Conservation (phyloP, 2,888 invertebrate species). For the Hermodice carunculata region DNA sequence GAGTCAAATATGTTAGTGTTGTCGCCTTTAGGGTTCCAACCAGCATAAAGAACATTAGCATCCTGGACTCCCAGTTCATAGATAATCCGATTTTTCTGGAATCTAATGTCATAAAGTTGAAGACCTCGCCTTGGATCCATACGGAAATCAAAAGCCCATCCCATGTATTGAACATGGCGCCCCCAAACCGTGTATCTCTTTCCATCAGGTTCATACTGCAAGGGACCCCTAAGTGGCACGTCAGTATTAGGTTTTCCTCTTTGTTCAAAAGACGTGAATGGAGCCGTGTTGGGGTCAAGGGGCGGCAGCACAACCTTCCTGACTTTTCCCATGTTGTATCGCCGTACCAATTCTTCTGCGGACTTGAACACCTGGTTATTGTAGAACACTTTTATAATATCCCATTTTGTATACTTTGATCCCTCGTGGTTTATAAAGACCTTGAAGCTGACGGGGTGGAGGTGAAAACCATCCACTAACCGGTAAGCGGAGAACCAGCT, state of each 20-base stretch:
- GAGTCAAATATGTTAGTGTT: slow-evolving; percentile 53
- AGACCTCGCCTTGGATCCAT: slow-evolving; percentile 52
- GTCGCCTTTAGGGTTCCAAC: slow-evolving; percentile 40
- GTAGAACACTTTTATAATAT: slow-evolving; percentile 21
- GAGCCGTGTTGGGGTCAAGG: neutral
- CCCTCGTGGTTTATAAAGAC: neutral
- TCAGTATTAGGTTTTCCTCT: neutral
- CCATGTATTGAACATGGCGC: slow-evolving; percentile 52
- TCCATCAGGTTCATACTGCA: slow-evolving; percentile 53
- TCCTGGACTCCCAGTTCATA: slow-evolving; percentile 46
- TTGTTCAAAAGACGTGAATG: neutral
- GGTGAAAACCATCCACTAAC: neutral
- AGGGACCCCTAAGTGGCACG: slow-evolving; percentile 45
- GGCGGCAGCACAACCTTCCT: neutral
- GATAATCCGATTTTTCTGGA: slow-evolving; percentile 1
- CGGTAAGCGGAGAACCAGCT: no score
- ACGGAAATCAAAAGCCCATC: slow-evolving; percentile 58
- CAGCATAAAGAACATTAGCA: slow-evolving; percentile 56
- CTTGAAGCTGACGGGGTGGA: slow-evolving; percentile 5
- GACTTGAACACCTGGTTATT: slow-evolving; percentile 1
- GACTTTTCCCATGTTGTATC: neutral
- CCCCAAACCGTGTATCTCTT: slow-evolving; percentile 55
- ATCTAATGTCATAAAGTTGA: slow-evolving; percentile 18
- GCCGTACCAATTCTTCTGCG: slow-evolving; percentile 1
- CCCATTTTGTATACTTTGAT: neutral